Percentiles rank a stretch among this genome's conserved stretches.
Conservation (phyloP, 2,888 invertebrate species). For the Xestoiulus laeticollis region DNA sequence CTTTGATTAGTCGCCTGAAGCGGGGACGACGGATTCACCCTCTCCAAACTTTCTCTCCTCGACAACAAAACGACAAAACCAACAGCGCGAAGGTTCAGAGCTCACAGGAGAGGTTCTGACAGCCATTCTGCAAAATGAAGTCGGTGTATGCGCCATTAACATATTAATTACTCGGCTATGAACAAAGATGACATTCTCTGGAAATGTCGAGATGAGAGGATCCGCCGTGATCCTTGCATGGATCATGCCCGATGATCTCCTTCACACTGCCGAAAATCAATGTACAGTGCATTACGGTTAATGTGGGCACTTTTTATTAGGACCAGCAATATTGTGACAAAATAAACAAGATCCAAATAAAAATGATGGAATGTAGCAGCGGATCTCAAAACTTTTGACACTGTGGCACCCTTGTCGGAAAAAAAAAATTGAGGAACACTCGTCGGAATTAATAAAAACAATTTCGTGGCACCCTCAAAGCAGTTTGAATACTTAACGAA, state of each 20-base stretch:
- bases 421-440: too few species aligned
- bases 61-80: slow-evolving; percentile 29
- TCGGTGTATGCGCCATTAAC: neutral
- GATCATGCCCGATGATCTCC: neutral
- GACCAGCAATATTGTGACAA: too few species aligned
- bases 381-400: too few species aligned
- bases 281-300: too few species aligned
- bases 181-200: neutral
- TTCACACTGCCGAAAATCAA: neutral
- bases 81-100: neutral
- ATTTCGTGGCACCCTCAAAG: too few species aligned
- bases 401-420: too few species aligned
- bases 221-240: neutral
- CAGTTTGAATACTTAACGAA: too few species aligned
- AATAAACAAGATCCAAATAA: too few species aligned
- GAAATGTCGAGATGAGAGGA: neutral
- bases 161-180: neutral
- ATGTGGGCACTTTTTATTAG: too few species aligned
- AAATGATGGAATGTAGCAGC: too few species aligned
- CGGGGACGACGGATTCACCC: slow-evolving; percentile 18
- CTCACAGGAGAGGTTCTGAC: slow-evolving; percentile 17
- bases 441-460: too few species aligned
- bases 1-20: neutral
- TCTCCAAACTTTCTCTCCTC: slow-evolving; percentile 22
- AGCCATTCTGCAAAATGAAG: slow-evolving; percentile 28